Evolutionary conservation across 2,113 vertebrate genomes (phyloP).

Genomic region (Mungos mungo): DNA sequence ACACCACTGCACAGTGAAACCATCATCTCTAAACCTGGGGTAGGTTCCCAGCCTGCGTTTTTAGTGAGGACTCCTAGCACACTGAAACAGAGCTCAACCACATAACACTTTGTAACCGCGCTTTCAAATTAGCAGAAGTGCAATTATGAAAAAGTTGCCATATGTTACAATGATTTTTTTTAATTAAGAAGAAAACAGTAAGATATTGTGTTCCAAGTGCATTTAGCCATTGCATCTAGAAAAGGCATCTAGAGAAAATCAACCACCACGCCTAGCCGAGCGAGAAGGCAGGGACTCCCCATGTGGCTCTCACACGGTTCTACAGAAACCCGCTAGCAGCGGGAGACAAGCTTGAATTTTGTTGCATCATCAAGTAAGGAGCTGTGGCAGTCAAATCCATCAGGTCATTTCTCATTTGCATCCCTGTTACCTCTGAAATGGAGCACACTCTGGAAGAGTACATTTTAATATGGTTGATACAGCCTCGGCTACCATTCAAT

Average conservation of each 20-base stretch:
- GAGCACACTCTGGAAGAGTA: not conserved
- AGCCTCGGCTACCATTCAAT: not conserved
- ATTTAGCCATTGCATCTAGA: not conserved
- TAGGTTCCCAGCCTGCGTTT: not conserved
- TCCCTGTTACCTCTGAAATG: not conserved
- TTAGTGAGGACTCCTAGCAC: not conserved
- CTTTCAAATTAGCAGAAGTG: conserved; percentile 24
- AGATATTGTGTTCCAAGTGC: not conserved
- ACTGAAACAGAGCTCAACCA: not conserved
- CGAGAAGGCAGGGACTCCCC: not conserved
- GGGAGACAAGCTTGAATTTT: not conserved
- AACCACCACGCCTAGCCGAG: not conserved
- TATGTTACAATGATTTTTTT: not conserved
- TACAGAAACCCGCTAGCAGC: not conserved
- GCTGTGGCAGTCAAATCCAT: not conserved
- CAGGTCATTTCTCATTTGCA: not conserved
- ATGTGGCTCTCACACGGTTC: fast-evolving
- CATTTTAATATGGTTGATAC: not conserved
- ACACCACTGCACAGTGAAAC: not conserved
- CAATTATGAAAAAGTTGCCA: not conserved
- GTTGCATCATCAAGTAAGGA: not conserved
- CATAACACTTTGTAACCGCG: not conserved
- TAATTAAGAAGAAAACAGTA: conserved; percentile 47
- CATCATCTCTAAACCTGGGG: not conserved
- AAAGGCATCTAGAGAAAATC: conserved; percentile 17